A percentile compares a stretch with the other conserved stretches of the same genome.
Conservation (phyloP, 2,113 vertebrate species). For the Chionomys nivalis region DNA sequence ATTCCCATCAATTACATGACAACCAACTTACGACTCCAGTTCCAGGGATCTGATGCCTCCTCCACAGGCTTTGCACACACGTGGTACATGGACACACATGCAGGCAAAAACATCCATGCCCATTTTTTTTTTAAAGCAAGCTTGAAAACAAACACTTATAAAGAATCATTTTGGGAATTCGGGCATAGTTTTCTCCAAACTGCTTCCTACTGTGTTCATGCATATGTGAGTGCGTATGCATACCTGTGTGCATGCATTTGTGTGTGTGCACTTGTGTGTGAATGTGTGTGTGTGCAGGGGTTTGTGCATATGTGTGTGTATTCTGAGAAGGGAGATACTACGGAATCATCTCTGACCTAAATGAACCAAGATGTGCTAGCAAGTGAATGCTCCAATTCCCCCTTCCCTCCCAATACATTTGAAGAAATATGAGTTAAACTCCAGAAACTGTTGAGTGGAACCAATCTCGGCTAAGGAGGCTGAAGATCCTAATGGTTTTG, state of each 20-base stretch:
- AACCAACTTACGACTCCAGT: neutral
- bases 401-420: neutral
- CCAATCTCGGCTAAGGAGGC: slow-evolving; percentile 74
- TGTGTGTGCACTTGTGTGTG: neutral
- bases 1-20: neutral
- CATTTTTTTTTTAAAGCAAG: neutral
- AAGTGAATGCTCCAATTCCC: slow-evolving; percentile 19
- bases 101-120: neutral
- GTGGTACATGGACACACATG: neutral
- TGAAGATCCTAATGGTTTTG: slow-evolving; percentile 73
- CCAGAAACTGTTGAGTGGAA: slow-evolving; percentile 67
- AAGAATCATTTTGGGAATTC: too few species aligned
- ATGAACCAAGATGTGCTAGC: slow-evolving; percentile 9
- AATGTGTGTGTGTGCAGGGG: neutral
- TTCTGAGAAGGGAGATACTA: neutral
- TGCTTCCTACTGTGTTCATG: neutral
- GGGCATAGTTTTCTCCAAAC: too few species aligned
- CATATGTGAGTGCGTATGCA: neutral
- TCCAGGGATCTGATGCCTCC: neutral
- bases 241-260: neutral
- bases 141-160: too few species aligned
- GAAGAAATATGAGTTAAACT: slow-evolving; percentile 63
- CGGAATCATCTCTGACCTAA: slow-evolving; percentile 41
- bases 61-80: too few species aligned
- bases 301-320: neutral